A percentile compares a stretch with the other conserved stretches of the same genome.
phyloP scores from a whole-genome alignment of 23 tunicate genomes.

The Ascidia mentula region DNA sequence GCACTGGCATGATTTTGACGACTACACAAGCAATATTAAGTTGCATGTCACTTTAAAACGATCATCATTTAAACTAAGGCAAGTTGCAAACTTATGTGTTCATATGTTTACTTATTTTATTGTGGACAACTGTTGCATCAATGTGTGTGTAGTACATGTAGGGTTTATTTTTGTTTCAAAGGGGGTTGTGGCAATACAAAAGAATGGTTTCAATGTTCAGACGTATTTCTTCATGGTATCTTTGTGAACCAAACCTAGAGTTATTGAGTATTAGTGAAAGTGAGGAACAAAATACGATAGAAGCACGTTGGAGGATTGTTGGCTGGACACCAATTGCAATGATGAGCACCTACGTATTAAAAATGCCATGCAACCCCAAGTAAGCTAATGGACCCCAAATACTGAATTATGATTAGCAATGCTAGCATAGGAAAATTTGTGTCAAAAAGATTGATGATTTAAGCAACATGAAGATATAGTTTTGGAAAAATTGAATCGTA shows the following conservation, averaged over 20 bases:
- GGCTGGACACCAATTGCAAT: constrained; percentile 31
- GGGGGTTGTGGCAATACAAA: constrained; percentile 45
- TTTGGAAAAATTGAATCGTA: no score
- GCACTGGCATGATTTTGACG: constrained; percentile 42
- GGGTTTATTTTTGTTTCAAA: not conserved
- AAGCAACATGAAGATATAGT: no score
- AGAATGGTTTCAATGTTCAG: constrained; percentile 21
- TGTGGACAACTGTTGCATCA: no score
- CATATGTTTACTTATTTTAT: no score
- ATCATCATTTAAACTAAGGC: not conserved
- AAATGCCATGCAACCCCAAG: constrained; percentile 17
- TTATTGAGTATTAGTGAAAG: constrained; percentile 21
- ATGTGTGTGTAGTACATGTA: not conserved
- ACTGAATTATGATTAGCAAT: no score
- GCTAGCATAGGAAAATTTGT: no score
- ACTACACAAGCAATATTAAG: constrained; percentile 30
- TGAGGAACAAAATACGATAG: constrained; percentile 45
- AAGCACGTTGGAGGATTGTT: constrained; percentile 64
- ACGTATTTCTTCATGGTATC: not conserved
- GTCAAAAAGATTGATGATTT: no score
- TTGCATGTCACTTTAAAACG: constrained; percentile 14
- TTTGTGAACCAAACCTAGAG: constrained; percentile 44
- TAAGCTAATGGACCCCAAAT: not conserved
- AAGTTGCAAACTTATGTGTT: not conserved
- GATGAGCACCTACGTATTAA: not conserved